Conservation (phyloP, 2,113 vertebrate species). For the Callopanchax toddi region DNA sequence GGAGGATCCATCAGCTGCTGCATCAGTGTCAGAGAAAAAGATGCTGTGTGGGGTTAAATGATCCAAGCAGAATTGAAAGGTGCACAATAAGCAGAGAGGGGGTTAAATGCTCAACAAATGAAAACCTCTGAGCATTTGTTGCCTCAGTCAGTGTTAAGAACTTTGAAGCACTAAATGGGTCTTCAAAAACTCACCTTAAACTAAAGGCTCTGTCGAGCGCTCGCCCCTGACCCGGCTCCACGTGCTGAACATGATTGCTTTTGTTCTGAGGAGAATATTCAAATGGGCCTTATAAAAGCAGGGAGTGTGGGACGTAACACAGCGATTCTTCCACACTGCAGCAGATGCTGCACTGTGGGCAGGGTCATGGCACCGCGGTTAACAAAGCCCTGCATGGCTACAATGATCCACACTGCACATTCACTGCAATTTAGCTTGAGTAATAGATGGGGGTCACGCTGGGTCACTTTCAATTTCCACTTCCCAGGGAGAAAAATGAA, state of each 20-base stretch:
- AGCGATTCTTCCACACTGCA: constrained; percentile 88
- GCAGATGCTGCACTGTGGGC: constrained; percentile 77
- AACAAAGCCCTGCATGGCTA: constrained; percentile 90
- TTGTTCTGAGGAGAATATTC: constrained; percentile 72
- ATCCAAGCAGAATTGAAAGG: constrained; percentile 25
- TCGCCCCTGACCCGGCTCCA: constrained; percentile 55
- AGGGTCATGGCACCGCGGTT: constrained; percentile 89
- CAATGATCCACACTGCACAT: constrained; percentile 88
- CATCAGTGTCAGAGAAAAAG: constrained; percentile 8
- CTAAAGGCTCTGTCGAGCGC: constrained; percentile 8
- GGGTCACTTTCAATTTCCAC: constrained; percentile 99
- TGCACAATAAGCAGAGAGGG: constrained; percentile 23
- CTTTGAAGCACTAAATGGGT: constrained; percentile 42
- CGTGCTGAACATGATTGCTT: constrained; percentile 67
- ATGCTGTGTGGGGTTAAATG: constrained; percentile 21
- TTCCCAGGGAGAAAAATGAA: constrained; percentile 92
- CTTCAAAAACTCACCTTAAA: constrained; percentile 41
- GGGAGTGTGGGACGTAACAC: constrained; percentile 86
- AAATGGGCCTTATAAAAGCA: constrained; percentile 86
- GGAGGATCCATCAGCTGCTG: constrained; percentile 17
- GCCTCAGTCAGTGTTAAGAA: constrained; percentile 36
- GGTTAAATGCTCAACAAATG: constrained; percentile 53
- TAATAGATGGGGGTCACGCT: constrained; percentile 96
- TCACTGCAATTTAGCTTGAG: constrained; percentile 96
- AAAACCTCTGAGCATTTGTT: constrained; percentile 31